Percentiles rank a stretch among this genome's conserved stretches.
Conservation (phyloP, 2,888 invertebrate species). For the Lycia hirtaria region DNA sequence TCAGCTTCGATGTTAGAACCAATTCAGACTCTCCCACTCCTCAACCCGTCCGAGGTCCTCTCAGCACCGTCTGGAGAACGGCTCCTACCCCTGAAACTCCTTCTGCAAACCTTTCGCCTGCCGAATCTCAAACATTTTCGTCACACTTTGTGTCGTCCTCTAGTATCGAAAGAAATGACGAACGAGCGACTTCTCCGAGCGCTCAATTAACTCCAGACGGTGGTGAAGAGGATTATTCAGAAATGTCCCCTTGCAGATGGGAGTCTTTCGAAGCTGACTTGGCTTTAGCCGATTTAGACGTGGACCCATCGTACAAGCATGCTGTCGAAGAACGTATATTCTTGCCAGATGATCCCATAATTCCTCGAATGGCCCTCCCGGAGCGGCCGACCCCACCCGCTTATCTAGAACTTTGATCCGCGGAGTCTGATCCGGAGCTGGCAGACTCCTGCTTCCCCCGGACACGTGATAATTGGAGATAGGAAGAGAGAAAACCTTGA, state of each 20-base stretch:
- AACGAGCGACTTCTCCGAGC: constrained; percentile 82
- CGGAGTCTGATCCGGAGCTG: constrained; percentile 80
- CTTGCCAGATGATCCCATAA: constrained; percentile 85
- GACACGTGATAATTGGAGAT: constrained; percentile 64
- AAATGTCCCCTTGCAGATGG: constrained; percentile 84
- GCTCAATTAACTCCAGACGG: constrained; percentile 86
- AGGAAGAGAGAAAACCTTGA: constrained; percentile 44
- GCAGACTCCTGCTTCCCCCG: constrained; percentile 66
- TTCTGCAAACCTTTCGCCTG: constrained; percentile 87
- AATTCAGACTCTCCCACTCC: constrained; percentile 67
- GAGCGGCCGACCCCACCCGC: constrained; percentile 86
- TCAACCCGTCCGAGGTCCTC: constrained; percentile 73
- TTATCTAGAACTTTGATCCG: constrained; percentile 80
- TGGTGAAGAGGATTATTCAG: constrained; percentile 73
- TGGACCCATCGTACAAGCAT: constrained; percentile 87
- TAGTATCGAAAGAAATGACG: constrained; percentile 77
- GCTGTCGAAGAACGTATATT: constrained; percentile 87
- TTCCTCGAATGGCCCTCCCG: constrained; percentile 79
- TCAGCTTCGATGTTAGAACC: constrained; percentile 76
- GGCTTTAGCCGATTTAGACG: constrained; percentile 86
- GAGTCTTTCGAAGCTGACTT: constrained; percentile 87
- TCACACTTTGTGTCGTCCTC: constrained; percentile 86
- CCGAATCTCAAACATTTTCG: constrained; percentile 86
- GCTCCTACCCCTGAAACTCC: constrained; percentile 88
- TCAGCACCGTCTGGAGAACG: constrained; percentile 77